Evolutionary conservation across 2,113 vertebrate species (phyloP).

Genomic region (Bufo gargarizans): DNA sequence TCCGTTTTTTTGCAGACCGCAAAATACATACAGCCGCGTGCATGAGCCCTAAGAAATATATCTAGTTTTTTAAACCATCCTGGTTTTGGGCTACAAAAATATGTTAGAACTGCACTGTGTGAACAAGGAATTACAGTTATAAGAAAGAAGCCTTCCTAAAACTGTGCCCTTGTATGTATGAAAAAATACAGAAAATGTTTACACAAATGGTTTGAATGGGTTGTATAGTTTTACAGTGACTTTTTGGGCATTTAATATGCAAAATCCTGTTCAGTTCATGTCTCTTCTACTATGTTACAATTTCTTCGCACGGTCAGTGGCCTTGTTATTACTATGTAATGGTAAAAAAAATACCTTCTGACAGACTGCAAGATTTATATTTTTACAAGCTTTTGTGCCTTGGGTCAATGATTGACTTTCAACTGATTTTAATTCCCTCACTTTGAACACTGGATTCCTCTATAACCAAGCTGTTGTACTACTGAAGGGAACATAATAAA

Average conservation of each 20-base stretch:
- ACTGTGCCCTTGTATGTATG: constrained; percentile 15
- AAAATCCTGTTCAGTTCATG: not conserved
- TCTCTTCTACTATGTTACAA: not conserved
- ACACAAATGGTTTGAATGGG: not conserved
- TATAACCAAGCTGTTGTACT: not conserved
- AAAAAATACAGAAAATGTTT: not conserved
- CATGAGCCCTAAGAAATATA: too few species aligned
- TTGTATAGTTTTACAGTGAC: not conserved
- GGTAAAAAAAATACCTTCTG: not conserved
- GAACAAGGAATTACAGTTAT: not conserved
- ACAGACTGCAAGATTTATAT: not conserved
- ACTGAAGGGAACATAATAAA: not conserved
- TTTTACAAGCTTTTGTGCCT: not conserved
- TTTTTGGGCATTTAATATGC: not conserved
- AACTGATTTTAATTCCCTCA: not conserved
- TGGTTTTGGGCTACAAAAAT: not conserved
- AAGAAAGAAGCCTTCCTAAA: not conserved
- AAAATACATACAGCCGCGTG: too few species aligned
- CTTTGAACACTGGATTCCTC: not conserved
- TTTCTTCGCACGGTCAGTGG: too few species aligned
- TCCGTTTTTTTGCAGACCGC: too few species aligned
- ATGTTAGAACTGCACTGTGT: too few species aligned
- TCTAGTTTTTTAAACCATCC: not conserved
- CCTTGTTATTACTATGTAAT: not conserved
- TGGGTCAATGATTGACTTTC: not conserved